Percentiles rank a stretch among this genome's conserved stretches.
Conservation (phyloP, 2,797 vertebrate genomes). For the Hyperoplus immaculatus region DNA sequence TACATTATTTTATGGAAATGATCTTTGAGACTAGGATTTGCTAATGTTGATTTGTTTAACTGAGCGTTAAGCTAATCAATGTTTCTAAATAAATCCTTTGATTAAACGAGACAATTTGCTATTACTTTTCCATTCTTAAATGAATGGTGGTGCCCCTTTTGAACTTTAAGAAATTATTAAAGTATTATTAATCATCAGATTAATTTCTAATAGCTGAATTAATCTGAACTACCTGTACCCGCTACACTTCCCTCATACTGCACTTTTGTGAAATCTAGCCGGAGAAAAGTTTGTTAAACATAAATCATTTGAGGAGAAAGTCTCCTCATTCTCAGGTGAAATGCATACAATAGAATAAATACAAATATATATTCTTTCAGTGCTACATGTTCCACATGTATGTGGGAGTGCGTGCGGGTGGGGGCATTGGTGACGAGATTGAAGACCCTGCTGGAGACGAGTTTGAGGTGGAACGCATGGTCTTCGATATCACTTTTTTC, state of each 20-base stretch:
- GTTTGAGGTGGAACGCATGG: conserved; percentile 83
- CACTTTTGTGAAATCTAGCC: neutral
- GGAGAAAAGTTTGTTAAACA: neutral
- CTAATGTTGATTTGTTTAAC: too few relatives aligned
- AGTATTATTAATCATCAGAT: too few relatives aligned
- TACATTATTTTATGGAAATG: too few relatives aligned
- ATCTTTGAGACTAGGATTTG: too few relatives aligned
- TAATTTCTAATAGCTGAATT: too few relatives aligned
- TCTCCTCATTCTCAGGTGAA: neutral
- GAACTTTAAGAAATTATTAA: too few relatives aligned
- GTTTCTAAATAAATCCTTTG: too few relatives aligned
- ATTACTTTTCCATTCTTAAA: too few relatives aligned
- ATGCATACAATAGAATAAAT: neutral
- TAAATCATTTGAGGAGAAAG: neutral
- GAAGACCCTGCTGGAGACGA: conserved; percentile 86
- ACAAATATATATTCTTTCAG: conserved; percentile 55
- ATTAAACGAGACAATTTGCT: too few relatives aligned
- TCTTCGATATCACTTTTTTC: conserved; percentile 88
- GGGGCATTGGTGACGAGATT: conserved; percentile 86
- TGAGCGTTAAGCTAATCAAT: too few relatives aligned
- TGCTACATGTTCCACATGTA: conserved; percentile 90
- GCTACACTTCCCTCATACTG: neutral
- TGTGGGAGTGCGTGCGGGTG: conserved; percentile 85
- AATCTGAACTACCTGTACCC: too few relatives aligned
- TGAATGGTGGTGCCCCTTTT: too few relatives aligned